phyloP scores from a whole-genome alignment of 53 echinoderm and acorn worm species.

The Henricia sp. region DNA sequence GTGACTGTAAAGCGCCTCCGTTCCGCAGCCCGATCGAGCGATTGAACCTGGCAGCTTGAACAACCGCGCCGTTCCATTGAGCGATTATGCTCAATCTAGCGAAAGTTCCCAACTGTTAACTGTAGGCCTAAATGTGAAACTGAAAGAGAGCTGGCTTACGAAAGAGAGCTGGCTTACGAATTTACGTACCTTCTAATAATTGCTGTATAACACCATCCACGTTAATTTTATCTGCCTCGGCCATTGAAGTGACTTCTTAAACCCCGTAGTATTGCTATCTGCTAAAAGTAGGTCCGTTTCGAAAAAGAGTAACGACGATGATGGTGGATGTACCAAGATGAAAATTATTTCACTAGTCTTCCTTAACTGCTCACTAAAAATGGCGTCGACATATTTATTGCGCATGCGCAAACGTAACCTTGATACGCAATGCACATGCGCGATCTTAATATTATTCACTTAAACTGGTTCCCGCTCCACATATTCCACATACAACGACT shows the following conservation, averaged over 20 bases:
- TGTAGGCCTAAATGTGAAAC: not conserved
- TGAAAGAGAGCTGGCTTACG: not conserved
- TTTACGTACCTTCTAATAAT: conserved; percentile 69
- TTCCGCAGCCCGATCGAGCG: too few relatives aligned
- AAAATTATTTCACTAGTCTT: too few relatives aligned
- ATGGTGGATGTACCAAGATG: conserved; percentile 33
- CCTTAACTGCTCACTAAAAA: too few relatives aligned
- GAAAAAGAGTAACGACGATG: conserved; percentile 13
- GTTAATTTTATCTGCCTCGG: conserved; percentile 68
- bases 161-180: not conserved
- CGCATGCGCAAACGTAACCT: too few relatives aligned
- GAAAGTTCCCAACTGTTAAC: not conserved
- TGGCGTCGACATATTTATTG: too few relatives aligned
- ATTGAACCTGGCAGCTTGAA: not conserved
- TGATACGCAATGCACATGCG: too few relatives aligned
- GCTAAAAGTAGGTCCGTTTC: not conserved
- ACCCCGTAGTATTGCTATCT: not conserved
- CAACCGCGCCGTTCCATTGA: not conserved
- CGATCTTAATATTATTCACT: too few relatives aligned
- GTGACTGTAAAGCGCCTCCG: too few relatives aligned
- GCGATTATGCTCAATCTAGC: not conserved
- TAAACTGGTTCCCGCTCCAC: too few relatives aligned
- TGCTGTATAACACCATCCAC: conserved; percentile 68
- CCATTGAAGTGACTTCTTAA: conserved; percentile 45
- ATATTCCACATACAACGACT: too few relatives aligned